phyloP scores from a whole-genome alignment of 2,797 vertebrate genomes.

The Aeoliscus strigatus region DNA sequence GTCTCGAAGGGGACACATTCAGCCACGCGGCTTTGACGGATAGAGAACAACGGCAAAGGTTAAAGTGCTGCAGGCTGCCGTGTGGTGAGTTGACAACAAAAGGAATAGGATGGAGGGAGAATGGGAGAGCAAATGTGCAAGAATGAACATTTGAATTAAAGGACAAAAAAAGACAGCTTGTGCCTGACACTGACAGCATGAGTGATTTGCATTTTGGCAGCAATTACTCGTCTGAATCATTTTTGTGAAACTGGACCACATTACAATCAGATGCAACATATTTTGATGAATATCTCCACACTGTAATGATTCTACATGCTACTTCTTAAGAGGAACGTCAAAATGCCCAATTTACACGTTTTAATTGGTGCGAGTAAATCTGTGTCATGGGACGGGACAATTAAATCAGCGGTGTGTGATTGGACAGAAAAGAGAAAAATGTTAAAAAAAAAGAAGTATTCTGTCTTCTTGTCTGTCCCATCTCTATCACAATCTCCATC shows the following conservation, averaged over 20 bases:
- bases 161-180: constrained; percentile 17
- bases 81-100: constrained; percentile 51
- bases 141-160: constrained; percentile 26
- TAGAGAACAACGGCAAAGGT: constrained; percentile 62
- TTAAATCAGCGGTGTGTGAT: constrained; percentile 49
- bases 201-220: constrained; percentile 33
- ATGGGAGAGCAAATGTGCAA: constrained; percentile 14
- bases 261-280: constrained; percentile 33
- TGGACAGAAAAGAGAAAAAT: too few relatives aligned
- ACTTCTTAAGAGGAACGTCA: constrained; percentile 22
- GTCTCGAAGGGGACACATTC: constrained; percentile 48
- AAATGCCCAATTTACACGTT: constrained; percentile 55
- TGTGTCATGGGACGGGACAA: constrained; percentile 40
- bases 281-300: constrained; percentile 40
- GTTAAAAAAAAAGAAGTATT: constrained; percentile 8
- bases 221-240: constrained; percentile 30
- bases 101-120: constrained; percentile 37
- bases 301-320: constrained; percentile 3
- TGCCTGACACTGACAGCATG: constrained; percentile 24
- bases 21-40: constrained; percentile 53
- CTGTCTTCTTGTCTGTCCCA: background rate
- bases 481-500: constrained; percentile 23
- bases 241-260: constrained; percentile 36
- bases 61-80: constrained; percentile 54
- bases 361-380: constrained; percentile 63